Evolutionary conservation across 2,797 vertebrate species (phyloP), one percentile per base, ranked within the genome.

Genomic region (Hippoglossus hippoglossus): DNA sequence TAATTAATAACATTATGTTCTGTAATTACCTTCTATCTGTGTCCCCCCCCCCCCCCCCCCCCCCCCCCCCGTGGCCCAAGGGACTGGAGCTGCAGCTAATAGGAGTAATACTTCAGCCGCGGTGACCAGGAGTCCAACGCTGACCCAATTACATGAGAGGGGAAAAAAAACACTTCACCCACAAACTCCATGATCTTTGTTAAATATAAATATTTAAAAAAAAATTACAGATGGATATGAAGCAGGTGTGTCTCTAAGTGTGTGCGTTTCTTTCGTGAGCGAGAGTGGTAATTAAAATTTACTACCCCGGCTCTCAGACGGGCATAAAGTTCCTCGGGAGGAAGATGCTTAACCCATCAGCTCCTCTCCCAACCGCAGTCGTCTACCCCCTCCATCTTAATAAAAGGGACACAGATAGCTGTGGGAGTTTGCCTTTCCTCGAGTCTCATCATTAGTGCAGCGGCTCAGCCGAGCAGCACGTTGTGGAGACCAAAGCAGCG

Each of bases 1-100:
- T 93, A 92, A 94, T 94, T 92, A 93, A 92, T 93, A 92, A 90
- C 89, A 92, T 92, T 92, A 91, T 93, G 90, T 79, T 91, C 81
- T 87, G 88, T 94, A 92, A 93, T 93, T 93, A 92, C 90, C 89
- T 88, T 87, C 89, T 78, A 79, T 90, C 87, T 89, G 90, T 90
- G 26, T 6, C 26, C 28, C 28, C 28, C 28, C 5, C 26, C 26
- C 26, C 26, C 26, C 26, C 1, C 5, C 26, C 5, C 26, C 26
- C 28, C 0, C 28, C 39, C 13, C 81, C 82, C 65, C 73, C 55
- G 68, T 66, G 73, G 75, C 90, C 85, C 86, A 51, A 24, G 90
- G 89, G 90, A 90, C 77, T 73, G 71, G 74, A 65, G 64, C 77
- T 79, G 83, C 68, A 67, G 81, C 84, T 92, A 92, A 92, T 92